Evolutionary conservation across 2,797 vertebrate species (phyloP), one percentile per base, ranked within the genome.

Genomic region (Poeciliopsis gracilis): DNA sequence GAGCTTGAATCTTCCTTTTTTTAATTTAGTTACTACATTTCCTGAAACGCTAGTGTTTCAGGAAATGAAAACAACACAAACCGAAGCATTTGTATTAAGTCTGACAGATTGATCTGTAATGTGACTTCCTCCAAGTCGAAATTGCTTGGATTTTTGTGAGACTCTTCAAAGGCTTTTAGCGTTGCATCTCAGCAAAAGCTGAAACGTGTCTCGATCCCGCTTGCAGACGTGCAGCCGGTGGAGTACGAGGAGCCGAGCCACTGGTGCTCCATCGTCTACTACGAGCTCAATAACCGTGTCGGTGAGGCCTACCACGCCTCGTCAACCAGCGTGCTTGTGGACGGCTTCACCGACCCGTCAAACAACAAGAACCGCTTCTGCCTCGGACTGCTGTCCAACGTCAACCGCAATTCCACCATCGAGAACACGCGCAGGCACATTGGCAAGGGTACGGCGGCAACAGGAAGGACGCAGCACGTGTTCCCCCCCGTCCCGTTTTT

Each of bases 361-460:
- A 99, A 99, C 92, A 99, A 98, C 93, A 99, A 98, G 90, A 99
- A 98, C 93, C 97, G 97, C 88, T 99, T 99, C 94, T 99, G 98
- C 94, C 95, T 99, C 84, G 97, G 97, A n/a, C 95, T 99, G 83
- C 94, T 99, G 78, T 99, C 97, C 80, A 98, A 98, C 0, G 97
- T 99, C 53, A 99, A 99, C 90, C 97, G 97, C 82, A 99, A 99
- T 94, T 99, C 98, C 0, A 99, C 98, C 0, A 99, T 99, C 36
- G 98, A 99, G 94, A 99, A 99, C 94, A 99, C 98, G 9, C 96
- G 98, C 11, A 94, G 97, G 76, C 98, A 99, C 90, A 99, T 99
- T 73, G 97, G 98, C 83, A 99, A 99, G 97, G 98, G 98, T 99
- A 95, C 1, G 45, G 45, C 1, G 4, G 4, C 4, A 28, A 70